A percentile compares a stretch with the other conserved stretches of the same genome.
Evolutionary conservation across 2,797 vertebrate genomes (phyloP).

Genomic region (Rhodeus uyekii): DNA sequence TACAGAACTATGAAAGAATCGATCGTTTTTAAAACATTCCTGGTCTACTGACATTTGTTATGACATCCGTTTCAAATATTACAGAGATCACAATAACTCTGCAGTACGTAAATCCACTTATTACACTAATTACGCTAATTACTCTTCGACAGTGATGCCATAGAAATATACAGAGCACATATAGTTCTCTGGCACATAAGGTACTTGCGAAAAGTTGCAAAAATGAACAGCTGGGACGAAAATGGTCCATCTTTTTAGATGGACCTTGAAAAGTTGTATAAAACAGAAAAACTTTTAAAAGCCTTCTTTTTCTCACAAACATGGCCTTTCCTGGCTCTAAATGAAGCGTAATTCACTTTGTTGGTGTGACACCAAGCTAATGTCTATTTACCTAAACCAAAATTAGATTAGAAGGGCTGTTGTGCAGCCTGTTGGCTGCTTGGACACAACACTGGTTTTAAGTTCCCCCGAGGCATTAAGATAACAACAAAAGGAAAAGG

Average conservation of each 20-base stretch:
- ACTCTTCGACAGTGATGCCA: background rate
- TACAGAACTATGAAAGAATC: background rate
- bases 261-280: background rate
- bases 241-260: too few relatives aligned
- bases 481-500: conserved; percentile 24
- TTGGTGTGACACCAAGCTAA: conserved; percentile 51
- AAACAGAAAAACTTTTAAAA: background rate
- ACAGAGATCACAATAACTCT: background rate
- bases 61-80: background rate
- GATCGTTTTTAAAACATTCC: background rate
- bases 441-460: conserved; percentile 3
- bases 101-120: background rate
- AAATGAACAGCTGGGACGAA: background rate
- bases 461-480: conserved; percentile 29
- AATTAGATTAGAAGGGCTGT: conserved; percentile 66
- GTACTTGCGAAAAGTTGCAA: background rate
- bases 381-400: conserved; percentile 53
- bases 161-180: background rate
- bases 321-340: conserved; percentile 25
- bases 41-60: too few relatives aligned
- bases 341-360: conserved; percentile 73
- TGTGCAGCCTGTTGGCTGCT: conserved; percentile 13
- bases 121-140: background rate
- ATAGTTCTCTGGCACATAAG: background rate
- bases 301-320: background rate